Percentiles rank a stretch among this genome's conserved stretches.
These are phyloP conservation scores for Cyclophora punctaria DNA, from an alignment of 2,888 invertebrate species.

Conservation along the genomic window DNA sequence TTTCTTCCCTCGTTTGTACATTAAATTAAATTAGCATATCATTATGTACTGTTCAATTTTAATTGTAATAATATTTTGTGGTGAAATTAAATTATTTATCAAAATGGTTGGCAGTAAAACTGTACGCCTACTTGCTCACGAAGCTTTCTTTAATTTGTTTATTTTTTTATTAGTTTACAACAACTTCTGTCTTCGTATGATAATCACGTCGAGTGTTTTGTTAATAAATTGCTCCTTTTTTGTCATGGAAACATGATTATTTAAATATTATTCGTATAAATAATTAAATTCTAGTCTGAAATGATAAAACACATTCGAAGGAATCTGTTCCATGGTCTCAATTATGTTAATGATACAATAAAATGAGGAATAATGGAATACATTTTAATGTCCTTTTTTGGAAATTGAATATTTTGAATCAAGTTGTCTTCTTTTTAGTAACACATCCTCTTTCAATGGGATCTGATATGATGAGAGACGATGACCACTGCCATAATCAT, in stretches of 20 bases:
- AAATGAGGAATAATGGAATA: too few species aligned
- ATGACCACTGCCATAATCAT: too few species aligned
- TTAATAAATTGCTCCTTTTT: too few species aligned
- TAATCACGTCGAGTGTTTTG: background rate
- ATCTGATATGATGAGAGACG: too few species aligned
- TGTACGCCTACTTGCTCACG: background rate
- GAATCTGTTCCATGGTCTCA: too few species aligned
- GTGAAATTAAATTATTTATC: background rate
- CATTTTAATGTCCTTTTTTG: too few species aligned
- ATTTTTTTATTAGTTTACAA: too few species aligned
- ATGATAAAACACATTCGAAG: background rate
- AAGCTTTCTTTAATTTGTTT: background rate
- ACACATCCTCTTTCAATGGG: too few species aligned
- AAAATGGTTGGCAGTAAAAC: background rate
- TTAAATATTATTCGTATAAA: slow-evolving; percentile 6
- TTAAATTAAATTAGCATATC: slow-evolving; percentile 20
- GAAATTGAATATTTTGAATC: too few species aligned
- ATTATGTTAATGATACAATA: too few species aligned
- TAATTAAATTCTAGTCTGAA: slow-evolving; percentile 2
- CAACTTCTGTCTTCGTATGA: background rate
- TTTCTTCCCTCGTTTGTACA: slow-evolving; percentile 15
- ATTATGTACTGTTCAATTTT: slow-evolving; percentile 3
- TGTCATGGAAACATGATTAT: background rate
- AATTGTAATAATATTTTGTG: slow-evolving; percentile 2
- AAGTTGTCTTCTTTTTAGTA: too few species aligned